Evolutionary conservation across 2,113 vertebrate species (phyloP), one percentile per base, ranked within the genome.

Genomic region (Micromys minutus): DNA sequence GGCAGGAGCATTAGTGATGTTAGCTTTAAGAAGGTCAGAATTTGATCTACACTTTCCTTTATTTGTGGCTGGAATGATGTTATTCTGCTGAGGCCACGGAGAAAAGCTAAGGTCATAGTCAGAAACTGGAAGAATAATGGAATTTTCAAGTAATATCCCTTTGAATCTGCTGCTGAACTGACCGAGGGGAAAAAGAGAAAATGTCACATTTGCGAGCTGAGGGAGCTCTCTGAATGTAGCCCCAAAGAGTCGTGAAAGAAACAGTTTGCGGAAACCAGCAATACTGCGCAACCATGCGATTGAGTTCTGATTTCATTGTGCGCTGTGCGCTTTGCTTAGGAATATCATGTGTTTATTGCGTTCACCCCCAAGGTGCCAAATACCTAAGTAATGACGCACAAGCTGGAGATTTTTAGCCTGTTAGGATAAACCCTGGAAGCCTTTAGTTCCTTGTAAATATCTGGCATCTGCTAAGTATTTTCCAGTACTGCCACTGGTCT

Each of bases 1-100:
- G 77, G 83, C 42, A 96, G 69, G 95, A 89, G 39, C 72, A 55
- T 6, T 55, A 96, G 71, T 71, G 55, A 81, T 71, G 15, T 59
- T 84, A 21, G 29, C 74, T 96, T 89, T 39, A 69, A 39, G 72
- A 65, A 80, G 61, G 89, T 83, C 52, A 80, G 74, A 47, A 63
- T 89, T 91, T 91, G 83, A 91, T 96, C 89, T 93, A 19, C 16
- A 22, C 55, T 87, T 94, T 10, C 61, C 63, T 97, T 91, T 87
- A 86, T 96, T 93, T 89, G 81, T 92, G 65, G 31, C 77, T 90
- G 89, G 59, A 90, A 92, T 95, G 93, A 94, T 90, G 39, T 89
- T 72, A 90, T 74, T 61, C 52, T 85, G 36, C 52, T 42, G 63
- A 31, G 22, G 10, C 91, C 83, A 80, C 63, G 80, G 80, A 90